phyloP scores from a whole-genome alignment of 2,113 vertebrate species.

The Tretioscincus oriximinensis region DNA sequence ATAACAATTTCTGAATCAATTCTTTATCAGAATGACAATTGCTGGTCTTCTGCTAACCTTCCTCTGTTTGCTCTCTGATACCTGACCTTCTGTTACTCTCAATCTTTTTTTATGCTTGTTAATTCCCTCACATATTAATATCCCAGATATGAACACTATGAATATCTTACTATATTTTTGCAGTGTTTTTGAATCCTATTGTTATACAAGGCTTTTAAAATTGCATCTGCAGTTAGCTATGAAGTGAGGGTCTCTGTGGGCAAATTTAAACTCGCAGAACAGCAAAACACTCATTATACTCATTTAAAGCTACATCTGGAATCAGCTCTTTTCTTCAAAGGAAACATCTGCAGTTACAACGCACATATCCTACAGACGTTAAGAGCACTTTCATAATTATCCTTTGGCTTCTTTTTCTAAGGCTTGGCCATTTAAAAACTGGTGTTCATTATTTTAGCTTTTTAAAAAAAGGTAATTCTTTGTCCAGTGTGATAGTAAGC shows the following conservation, averaged over 20 bases:
- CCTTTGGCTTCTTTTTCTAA: neutral
- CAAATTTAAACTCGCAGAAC: neutral
- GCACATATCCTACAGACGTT: neutral
- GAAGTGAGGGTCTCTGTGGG: neutral
- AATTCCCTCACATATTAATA: neutral
- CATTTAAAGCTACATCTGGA: neutral
- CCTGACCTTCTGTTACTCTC: neutral
- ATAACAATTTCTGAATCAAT: slow-evolving; percentile 26
- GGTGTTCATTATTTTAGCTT: neutral
- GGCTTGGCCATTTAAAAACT: neutral
- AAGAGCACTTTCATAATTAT: neutral
- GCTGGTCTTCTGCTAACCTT: slow-evolving; percentile 24
- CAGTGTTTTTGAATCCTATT: neutral
- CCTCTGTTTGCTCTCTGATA: neutral
- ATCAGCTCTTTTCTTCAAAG: neutral
- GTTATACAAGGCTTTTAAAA: neutral
- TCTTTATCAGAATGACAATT: neutral
- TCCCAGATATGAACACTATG: neutral
- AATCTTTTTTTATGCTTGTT: neutral
- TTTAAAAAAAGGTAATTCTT: neutral
- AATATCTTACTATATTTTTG: neutral
- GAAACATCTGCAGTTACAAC: neutral
- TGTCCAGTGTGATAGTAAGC: too few species aligned
- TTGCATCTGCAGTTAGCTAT: neutral
- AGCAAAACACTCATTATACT: neutral